These are phyloP conservation scores for Bembecia ichneumoniformis DNA, from an alignment of 2,888 invertebrate species.

Conservation along the genomic window DNA sequence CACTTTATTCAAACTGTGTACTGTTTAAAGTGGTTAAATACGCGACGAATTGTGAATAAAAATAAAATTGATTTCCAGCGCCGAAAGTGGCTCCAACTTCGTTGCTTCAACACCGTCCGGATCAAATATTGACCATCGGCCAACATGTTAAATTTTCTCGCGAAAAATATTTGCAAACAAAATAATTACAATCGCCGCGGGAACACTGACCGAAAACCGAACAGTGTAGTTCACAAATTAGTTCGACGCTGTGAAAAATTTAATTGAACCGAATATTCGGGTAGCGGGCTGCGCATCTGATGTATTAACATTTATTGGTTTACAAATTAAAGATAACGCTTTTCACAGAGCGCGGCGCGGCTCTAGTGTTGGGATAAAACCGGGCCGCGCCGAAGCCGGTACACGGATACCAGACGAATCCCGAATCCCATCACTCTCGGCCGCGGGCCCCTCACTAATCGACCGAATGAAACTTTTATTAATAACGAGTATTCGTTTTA, in stretches of 20 bases:
- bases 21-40: neutral
- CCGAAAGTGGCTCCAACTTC: slow-evolving; percentile 29
- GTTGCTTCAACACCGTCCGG: slow-evolving; percentile 22
- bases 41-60: slow-evolving; percentile 5
- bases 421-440: slow-evolving; percentile 16
- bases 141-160: slow-evolving; percentile 55
- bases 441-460: slow-evolving; percentile 26
- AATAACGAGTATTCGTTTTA: slow-evolving; percentile 22
- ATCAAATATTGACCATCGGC: slow-evolving; percentile 64
- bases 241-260: slow-evolving; percentile 55
- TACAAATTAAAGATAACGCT: slow-evolving; percentile 65
- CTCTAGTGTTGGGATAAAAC: slow-evolving; percentile 21
- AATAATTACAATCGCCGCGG: slow-evolving; percentile 43
- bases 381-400: slow-evolving; percentile 17
- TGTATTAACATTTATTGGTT: slow-evolving; percentile 70
- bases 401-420: slow-evolving; percentile 26
- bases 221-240: slow-evolving; percentile 62
- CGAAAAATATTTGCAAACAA: slow-evolving; percentile 63
- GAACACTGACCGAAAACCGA: slow-evolving; percentile 40
- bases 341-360: no score
- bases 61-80: slow-evolving; percentile 33
- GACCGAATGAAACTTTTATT: slow-evolving; percentile 31
- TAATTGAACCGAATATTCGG: slow-evolving; percentile 44
- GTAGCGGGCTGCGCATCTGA: slow-evolving; percentile 41
- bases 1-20: neutral